Base-by-base conservation (phyloP, 1,140 invertebrate genomes). In the Brevipalpus yothersi region DNA sequence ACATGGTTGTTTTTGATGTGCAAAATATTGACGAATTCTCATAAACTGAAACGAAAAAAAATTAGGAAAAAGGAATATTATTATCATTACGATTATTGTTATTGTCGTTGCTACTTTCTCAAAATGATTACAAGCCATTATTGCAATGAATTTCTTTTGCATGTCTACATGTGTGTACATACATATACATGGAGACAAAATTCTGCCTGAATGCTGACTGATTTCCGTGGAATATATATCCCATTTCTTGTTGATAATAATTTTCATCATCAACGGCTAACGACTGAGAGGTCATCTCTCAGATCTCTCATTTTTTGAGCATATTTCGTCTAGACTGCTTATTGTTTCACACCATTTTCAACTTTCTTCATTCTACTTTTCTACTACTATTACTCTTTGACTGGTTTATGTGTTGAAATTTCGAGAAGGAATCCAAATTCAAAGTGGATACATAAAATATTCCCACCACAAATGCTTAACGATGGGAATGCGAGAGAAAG, bases 1-100 rank as follows among this genome's bases (percentile, higher is more conserved):
- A 54, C 19, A 62, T 3, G 10, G 58, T 59, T 19, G 55, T 53
- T 51, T 49, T 62, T 23, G 61, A 56, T 0, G 58, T 59, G 41
- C 61, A 62, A 42, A 59, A 59, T 23, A 59, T 9, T 10, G 60
- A 49, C 8, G 56, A 19, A 23, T 39, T 45, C 1, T 55, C 53
- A 13, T 21, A 11, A 55, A 55, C 40, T 41, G 53, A 21, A 21
- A 31, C 13, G 11, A 19, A 21, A 12, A 53, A 53, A n/a, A n/a
- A n/a, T n/a, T n/a, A 4, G 21, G 12, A 9, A 45, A 10, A 45
- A 17, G 10, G 4, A 45, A 15, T 15, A 45, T 45, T 45, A 45
- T 45, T 17, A 45, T 15, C 10, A 45, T 15, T 13, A 17, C 43
- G n/a, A 45, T 15, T 45, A 13, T 17, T 15, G 2, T 45, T 13